Base-by-base conservation (phyloP, 2,888 invertebrate species). In the Conchocele bisecta region DNA sequence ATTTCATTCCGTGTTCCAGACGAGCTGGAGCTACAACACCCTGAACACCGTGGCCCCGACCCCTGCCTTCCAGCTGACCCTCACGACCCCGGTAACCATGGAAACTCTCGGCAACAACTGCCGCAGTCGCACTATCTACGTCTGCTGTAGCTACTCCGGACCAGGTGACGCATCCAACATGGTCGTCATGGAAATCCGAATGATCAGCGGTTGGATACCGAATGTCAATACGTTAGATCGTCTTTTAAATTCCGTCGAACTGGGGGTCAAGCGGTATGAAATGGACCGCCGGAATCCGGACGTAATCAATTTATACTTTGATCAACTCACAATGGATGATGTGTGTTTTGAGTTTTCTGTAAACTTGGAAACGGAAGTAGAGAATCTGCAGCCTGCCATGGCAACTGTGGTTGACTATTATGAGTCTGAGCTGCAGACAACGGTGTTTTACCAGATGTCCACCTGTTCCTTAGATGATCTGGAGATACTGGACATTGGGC, bases 121-220 rank as follows among this genome's bases (percentile, higher is more conserved):
- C 75, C 73, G 78, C 22, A 71, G 72, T 35, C 75, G 87, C 59
- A 77, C 70, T 17, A 51, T 89, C 20, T 67, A 67, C 17, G 78
- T 88, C 7, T 86, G 85, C 79, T 51, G 13, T 54, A 85, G 84
- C 28, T 86, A 84, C 56, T 67, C 44, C 13, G 83, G 85, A 24
- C 86, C 92, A 3, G 93, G 93, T 72, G 91, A 91, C 59, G 91
- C 93, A 76, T 96, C 96, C 71, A 97, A 97, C 79, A 95, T 98
- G 94, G 96, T 96, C 15, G 95, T 98, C 0, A 95, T 98, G 93
- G 97, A 97, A 86, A 95, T 98, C 0, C 94, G 94, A 74, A 92
- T 98, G 64, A 97, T 97, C 0, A 97, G 97, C 1, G 98, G 98
- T n/a, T 98, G 95, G 89, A 94, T 95, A 0, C 95, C 96, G 0